Percentiles rank a stretch among this genome's conserved stretches.
Evolutionary conservation across 2,113 vertebrate species (phyloP).

Genomic region (Apodemus speciosus): DNA sequence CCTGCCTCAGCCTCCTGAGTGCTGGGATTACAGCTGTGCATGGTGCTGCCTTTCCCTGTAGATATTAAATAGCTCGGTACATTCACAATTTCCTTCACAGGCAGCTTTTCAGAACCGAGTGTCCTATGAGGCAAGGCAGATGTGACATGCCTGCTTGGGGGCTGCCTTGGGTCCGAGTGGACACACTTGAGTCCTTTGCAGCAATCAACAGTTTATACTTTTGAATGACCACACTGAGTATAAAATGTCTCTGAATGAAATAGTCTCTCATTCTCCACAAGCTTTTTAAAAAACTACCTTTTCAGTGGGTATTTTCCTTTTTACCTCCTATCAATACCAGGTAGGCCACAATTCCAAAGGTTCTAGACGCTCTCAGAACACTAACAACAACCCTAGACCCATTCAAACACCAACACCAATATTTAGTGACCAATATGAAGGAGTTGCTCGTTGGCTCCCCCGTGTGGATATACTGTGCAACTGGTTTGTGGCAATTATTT

Average conservation of each 20-base stretch:
- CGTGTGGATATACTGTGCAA: background rate
- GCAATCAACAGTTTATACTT: background rate
- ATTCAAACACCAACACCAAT: background rate
- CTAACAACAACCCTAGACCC: background rate
- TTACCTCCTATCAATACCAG: background rate
- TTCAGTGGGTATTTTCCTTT: background rate
- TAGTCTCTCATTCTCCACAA: background rate
- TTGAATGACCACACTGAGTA: background rate
- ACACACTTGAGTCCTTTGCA: background rate
- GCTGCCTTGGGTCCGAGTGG: background rate
- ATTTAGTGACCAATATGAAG: background rate
- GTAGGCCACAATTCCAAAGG: background rate
- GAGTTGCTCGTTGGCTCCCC: background rate
- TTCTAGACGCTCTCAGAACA: background rate
- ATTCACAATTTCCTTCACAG: background rate
- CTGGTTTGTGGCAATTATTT: background rate
- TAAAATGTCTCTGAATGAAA: slow-evolving; percentile 2
- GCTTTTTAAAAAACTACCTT: background rate
- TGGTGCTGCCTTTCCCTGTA: background rate
- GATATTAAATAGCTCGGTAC: background rate
- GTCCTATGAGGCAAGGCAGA: background rate
- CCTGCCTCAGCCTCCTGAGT: background rate
- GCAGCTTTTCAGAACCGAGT: background rate
- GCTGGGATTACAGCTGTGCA: background rate
- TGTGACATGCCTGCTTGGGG: background rate